A percentile compares a stretch with the other conserved stretches of the same genome.
These are phyloP conservation scores for Elephantulus edwardii DNA, from an alignment of 2,113 vertebrate species.

Conservation along the genomic window DNA sequence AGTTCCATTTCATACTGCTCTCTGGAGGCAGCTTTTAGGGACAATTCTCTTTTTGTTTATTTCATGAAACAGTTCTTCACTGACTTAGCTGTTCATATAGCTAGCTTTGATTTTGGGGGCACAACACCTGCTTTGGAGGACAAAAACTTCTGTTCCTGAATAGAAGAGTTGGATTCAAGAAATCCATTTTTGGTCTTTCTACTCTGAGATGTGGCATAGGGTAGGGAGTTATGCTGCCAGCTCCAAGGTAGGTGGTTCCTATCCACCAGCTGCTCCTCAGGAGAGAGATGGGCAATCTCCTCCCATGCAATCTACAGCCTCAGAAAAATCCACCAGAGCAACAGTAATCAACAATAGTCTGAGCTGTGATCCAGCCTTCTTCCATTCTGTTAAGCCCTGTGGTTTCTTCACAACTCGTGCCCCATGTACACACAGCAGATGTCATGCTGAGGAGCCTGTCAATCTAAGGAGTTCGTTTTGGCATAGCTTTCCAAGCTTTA, in stretches of 20 bases:
- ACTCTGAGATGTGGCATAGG: not conserved
- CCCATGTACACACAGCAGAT: not conserved
- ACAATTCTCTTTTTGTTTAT: not conserved
- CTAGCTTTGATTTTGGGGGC: not conserved
- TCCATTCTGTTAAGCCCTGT: not conserved
- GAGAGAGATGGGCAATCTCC: too few species aligned
- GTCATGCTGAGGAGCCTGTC: not conserved
- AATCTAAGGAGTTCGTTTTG: not conserved
- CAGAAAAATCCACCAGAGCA: too few species aligned
- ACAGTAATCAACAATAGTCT: not conserved
- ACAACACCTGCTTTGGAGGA: not conserved
- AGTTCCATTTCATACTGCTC: not conserved
- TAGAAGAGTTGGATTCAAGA: not conserved
- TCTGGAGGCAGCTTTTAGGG: not conserved
- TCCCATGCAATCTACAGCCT: too few species aligned
- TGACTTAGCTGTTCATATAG: not conserved
- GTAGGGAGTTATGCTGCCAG: too few species aligned
- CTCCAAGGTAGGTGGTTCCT: too few species aligned
- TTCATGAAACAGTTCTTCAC: not conserved
- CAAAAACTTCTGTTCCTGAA: not conserved
- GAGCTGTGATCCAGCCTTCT: not conserved
- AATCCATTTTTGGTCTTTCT: not conserved
- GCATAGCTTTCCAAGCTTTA: not conserved
- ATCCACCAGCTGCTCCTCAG: too few species aligned
- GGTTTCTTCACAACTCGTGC: not conserved